Conservation (phyloP, 2,888 invertebrate species). For the Kuschelorhynchus macadamiae region DNA sequence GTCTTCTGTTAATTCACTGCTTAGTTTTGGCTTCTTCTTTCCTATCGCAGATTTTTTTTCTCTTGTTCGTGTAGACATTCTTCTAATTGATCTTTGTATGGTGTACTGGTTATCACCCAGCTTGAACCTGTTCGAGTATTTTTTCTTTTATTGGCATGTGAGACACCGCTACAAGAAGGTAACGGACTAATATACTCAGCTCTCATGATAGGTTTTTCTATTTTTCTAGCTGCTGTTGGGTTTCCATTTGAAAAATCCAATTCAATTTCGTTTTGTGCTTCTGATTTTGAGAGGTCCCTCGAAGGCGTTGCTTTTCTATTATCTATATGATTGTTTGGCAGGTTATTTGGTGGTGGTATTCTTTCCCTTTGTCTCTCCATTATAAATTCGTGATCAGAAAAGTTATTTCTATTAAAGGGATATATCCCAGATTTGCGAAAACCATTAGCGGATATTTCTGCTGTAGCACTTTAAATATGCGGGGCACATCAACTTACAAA, state of each 20-base stretch:
- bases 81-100: slow-evolving; percentile 13
- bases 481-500: too few relatives aligned
- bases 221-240: not conserved
- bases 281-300: not conserved
- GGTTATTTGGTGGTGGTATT: too few relatives aligned
- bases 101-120: slow-evolving; percentile 12
- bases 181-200: slow-evolving; percentile 16
- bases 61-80: slow-evolving; percentile 7
- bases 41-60: not conserved
- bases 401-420: too few relatives aligned
- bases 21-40: not conserved
- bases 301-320: too few relatives aligned
- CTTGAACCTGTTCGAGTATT: slow-evolving; percentile 4
- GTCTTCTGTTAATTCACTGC: not conserved
- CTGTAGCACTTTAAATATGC: too few relatives aligned
- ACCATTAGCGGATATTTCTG: too few relatives aligned
- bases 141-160: not conserved
- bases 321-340: too few relatives aligned
- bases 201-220: not conserved
- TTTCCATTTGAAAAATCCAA: not conserved
- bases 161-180: slow-evolving; percentile 12
- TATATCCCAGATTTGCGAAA: too few relatives aligned
- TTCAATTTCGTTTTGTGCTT: slow-evolving; percentile 1
- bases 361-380: too few relatives aligned
- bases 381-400: too few relatives aligned